These are phyloP conservation scores for Dicaeum eximium DNA, from an alignment of 2,113 vertebrate species.

Conservation along the genomic window DNA sequence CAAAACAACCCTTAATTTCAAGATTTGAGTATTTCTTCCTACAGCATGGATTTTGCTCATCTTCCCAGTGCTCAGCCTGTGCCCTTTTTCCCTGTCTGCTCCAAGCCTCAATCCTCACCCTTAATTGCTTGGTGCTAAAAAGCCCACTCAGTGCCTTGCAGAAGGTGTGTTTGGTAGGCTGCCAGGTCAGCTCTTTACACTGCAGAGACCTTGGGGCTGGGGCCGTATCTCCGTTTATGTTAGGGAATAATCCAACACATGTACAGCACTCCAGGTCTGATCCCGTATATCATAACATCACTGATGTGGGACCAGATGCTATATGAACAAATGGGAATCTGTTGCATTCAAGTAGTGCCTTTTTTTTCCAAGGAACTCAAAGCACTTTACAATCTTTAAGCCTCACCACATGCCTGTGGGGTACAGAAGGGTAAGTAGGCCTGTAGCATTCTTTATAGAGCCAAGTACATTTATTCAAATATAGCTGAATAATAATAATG, in stretches of 20 bases:
- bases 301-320: constrained; percentile 43
- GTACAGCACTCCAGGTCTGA: background rate
- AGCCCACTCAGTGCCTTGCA: background rate
- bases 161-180: constrained; percentile 29
- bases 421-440: constrained; percentile 63
- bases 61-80: background rate
- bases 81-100: background rate
- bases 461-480: constrained; percentile 72
- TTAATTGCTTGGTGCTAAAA: background rate
- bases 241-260: constrained; percentile 1
- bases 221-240: background rate
- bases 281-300: constrained; percentile 9
- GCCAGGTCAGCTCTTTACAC: background rate
- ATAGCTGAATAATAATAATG: constrained; percentile 70
- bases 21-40: background rate
- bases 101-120: background rate
- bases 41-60: background rate
- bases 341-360: constrained; percentile 50
- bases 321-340: constrained; percentile 59
- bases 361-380: constrained; percentile 47
- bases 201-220: background rate
- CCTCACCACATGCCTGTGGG: constrained; percentile 64
- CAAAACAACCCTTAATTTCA: background rate
- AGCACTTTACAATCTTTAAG: constrained; percentile 65
- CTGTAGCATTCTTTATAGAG: constrained; percentile 63